These are phyloP conservation scores for Pardalotus punctatus DNA, from an alignment of 2,113 vertebrate genomes.

Conservation along the genomic window DNA sequence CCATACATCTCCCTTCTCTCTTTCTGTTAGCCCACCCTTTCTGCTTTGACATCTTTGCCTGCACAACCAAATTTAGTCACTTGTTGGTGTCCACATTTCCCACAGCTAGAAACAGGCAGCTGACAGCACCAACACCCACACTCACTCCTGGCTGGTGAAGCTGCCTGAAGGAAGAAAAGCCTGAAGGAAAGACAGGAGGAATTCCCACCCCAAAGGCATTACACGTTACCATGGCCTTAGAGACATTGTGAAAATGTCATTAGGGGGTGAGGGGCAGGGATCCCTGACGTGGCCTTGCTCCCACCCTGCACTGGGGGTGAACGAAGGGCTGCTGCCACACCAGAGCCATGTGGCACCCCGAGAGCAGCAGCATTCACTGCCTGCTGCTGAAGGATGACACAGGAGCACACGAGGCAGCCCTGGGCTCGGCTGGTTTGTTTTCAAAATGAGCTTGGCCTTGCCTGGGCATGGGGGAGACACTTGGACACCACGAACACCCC, in stretches of 20 bases:
- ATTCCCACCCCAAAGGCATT: background rate
- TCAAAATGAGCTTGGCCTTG: background rate
- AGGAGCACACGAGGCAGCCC: background rate
- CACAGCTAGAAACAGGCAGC: background rate
- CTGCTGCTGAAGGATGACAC: background rate
- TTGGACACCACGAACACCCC: background rate
- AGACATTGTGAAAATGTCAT: background rate
- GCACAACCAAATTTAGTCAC: background rate
- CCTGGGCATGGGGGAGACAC: accelerated
- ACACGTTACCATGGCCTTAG: background rate
- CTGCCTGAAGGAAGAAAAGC: background rate
- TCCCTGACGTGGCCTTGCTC: accelerated
- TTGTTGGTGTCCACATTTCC: background rate
- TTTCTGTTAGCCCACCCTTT: background rate
- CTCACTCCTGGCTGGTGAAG: background rate
- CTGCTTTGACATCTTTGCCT: background rate
- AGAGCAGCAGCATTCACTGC: background rate
- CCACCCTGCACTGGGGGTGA: accelerated
- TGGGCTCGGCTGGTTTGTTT: background rate
- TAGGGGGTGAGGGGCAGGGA: background rate
- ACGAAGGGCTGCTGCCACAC: background rate
- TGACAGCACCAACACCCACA: background rate
- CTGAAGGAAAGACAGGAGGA: background rate
- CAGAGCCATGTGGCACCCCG: accelerated
- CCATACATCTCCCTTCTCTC: background rate